Evolutionary conservation across 2,888 invertebrate genomes (phyloP), one percentile per base, ranked within the genome.

Genomic region (Drosophila testacea): DNA sequence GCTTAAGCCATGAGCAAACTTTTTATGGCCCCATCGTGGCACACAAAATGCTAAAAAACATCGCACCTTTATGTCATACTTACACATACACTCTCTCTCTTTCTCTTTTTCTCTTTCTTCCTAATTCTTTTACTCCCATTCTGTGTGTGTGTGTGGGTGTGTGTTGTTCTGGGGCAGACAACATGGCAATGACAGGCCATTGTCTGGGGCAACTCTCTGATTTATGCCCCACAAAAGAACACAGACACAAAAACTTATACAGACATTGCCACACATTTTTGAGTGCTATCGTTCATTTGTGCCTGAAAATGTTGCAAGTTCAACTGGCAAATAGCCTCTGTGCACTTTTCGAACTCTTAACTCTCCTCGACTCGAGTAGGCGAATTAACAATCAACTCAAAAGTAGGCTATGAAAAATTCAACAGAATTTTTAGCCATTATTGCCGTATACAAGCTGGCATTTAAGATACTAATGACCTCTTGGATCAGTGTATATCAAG

Each of bases 131-230:
- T 28, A 16, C 3, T 6, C 30, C 11, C n/a, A 22, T 44, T 16
- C 9, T 7, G 6, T 46, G 4, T 27, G 60, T 41, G 65, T 41
- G 28, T 7, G 6, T 46, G 4, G 13, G 60, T 41, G 65, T 41
- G 28, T 46, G 30, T 38, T 38, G 9, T 28, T 57, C 34, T 44
- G 36, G 67, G 28, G 42, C 30, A 63, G 22, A 60, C 42, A 42
- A 54, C 62, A 59, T 56, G 56, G 55, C 60, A 69, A 79, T 88
- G 83, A 66, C 68, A 61, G 70, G 62, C 84, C 81, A 88, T 86
- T 88, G 88, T 89, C 88, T 84, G 87, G 69, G 44, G 61, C 61
- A 42, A 70, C 63, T 69, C 65, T 76, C 69, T 89, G 89, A 84
- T 88, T 89, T 87, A 84, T 81, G 79, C 44, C 41, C 41, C 64